Evolutionary conservation across 2,888 invertebrate species (phyloP), one percentile per base, ranked within the genome.

Genomic region (Philonicus albiceps): DNA sequence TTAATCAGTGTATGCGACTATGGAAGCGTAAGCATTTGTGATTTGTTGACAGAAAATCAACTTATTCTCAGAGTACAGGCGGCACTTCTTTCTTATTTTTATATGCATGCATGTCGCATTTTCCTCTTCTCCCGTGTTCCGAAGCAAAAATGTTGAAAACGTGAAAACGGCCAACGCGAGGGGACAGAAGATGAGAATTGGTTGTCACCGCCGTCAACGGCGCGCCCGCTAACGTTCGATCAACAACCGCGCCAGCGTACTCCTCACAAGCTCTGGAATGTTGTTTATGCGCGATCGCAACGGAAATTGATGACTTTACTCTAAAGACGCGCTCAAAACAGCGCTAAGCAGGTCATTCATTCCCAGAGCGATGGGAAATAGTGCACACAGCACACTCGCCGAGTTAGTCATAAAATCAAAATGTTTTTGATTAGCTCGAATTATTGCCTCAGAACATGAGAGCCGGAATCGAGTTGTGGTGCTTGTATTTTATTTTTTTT

Each of bases 11-110:
- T 27, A 43, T 13, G 16, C 30, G 43, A 3, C 19, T 30, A 22
- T 1, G 8, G 31, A 11, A 6, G 83, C 64, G 31, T 73, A 30
- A 43, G 64, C 64, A 19, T 73, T 43, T 43, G 84, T 73, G 84
- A 84, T 84, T 84, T 84, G 84, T 84, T 73, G 84, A 84, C 84
- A 84, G 84, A 84, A 80, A 73, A 13, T 73, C n/a, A 64, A 83
- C 22, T 31, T 64, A 64, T 22, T 83, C 81, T 73, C 22, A 40
- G 81, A 73, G 73, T 43, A 73, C 84, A 83, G 64, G 53, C 80
- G 64, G 34, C 2, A 37, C 37, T 64, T 83, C 11, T 0, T 64
- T 64, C 64, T 16, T 64, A 49, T 49, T 13, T 43, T 13, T 43
- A 43, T 43, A 40, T 40, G 13, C 13, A 40, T 40, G 13, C 40